Conservation (phyloP, 1,140 invertebrate genomes). For the Eumeta japonica region DNA sequence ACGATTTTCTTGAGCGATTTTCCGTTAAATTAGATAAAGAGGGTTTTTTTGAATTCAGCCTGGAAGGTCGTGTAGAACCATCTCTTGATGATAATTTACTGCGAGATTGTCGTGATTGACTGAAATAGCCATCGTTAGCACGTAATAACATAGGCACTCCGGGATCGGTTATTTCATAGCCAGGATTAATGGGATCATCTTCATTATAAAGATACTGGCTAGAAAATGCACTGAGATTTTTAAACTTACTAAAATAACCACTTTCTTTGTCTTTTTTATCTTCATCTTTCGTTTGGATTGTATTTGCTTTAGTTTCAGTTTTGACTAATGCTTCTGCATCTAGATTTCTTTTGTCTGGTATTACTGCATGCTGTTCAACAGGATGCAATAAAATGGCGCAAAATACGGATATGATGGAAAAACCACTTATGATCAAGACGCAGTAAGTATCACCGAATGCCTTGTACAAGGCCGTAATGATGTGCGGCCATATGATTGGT, state of each 20-base stretch:
- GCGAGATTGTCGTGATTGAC: slow-evolving; percentile 47
- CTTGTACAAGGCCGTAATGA: slow-evolving; percentile 56
- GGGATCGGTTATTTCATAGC: slow-evolving; percentile 66
- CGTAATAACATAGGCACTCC: slow-evolving; percentile 65
- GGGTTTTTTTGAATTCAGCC: slow-evolving; percentile 45
- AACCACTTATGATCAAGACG: slow-evolving; percentile 59
- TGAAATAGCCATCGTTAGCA: slow-evolving; percentile 67
- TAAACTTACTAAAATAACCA: slow-evolving; percentile 45
- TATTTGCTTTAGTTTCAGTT: slow-evolving; percentile 11
- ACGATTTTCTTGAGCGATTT: slow-evolving; percentile 45
- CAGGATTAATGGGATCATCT: slow-evolving; percentile 60
- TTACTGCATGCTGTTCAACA: slow-evolving; percentile 62
- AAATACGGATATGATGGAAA: slow-evolving; percentile 60
- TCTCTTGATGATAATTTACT: slow-evolving; percentile 49
- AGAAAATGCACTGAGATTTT: slow-evolving; percentile 56
- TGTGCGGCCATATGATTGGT: slow-evolving; percentile 58
- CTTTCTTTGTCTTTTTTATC: slow-evolving; percentile 30
- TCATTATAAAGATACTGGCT: slow-evolving; percentile 69
- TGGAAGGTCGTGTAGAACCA: slow-evolving; percentile 36
- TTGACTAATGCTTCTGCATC: slow-evolving; percentile 32
- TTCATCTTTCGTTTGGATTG: slow-evolving; percentile 7
- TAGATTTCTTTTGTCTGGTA: slow-evolving; percentile 16
- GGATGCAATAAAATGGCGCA: slow-evolving; percentile 63
- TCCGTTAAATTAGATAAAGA: slow-evolving; percentile 47
- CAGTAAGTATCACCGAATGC: slow-evolving; percentile 59